Conservation (phyloP, 1,140 invertebrate species). For the Caligus rogercresseyi region DNA sequence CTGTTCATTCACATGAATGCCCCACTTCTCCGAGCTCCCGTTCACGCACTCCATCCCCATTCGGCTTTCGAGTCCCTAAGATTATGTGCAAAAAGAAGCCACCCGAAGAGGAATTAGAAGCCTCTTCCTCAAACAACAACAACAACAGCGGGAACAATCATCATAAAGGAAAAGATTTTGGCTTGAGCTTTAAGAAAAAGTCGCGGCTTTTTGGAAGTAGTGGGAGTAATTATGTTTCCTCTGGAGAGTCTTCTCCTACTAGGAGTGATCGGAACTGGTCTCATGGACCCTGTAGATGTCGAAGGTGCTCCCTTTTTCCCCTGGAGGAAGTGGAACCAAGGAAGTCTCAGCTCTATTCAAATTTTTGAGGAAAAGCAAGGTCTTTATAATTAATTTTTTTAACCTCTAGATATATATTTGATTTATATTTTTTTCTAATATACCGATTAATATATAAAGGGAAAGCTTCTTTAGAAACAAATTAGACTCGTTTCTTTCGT, state of each 20-base stretch:
- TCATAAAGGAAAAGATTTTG: neutral
- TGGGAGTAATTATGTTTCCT: no score
- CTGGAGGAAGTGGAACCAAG: constrained; percentile 14
- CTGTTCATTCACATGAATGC: neutral
- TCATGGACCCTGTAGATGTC: constrained; percentile 8
- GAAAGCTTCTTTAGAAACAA: no score
- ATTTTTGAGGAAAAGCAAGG: constrained; percentile 18
- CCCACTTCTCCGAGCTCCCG: neutral
- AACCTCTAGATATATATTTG: no score
- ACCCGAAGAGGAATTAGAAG: no score
- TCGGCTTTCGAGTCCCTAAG: neutral
- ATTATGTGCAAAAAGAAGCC: neutral
- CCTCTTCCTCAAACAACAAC: no score
- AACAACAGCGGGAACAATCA: no score
- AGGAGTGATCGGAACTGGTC: neutral
- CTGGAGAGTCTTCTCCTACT: neutral
- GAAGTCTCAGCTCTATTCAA: constrained; percentile 18
- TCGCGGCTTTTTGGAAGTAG: neutral
- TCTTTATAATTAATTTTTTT: no score
- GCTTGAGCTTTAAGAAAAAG: neutral
- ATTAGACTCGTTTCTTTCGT: no score
- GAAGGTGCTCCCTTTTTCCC: constrained; percentile 15
- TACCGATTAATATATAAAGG: no score
- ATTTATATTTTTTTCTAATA: no score
- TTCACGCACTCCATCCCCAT: neutral